Conservation (phyloP, 2,888 invertebrate species). For the Chalcosyrphus nemorum region DNA sequence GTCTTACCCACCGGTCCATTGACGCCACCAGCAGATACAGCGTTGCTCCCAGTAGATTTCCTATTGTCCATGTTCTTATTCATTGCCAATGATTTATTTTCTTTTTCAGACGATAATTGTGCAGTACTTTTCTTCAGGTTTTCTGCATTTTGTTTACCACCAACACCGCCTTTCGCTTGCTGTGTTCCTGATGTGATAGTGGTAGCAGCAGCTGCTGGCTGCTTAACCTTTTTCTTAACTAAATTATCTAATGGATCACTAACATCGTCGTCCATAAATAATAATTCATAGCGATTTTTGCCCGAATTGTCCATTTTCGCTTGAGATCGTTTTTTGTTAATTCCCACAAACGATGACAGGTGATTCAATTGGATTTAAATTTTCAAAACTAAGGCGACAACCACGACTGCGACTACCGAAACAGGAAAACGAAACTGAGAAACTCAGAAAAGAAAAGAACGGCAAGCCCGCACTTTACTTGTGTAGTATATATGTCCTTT, state of each 20-base stretch:
- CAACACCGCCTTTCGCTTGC: constrained; percentile 32
- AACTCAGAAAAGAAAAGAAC: constrained; percentile 14
- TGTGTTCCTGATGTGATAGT: constrained; percentile 65
- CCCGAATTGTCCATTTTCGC: constrained; percentile 81
- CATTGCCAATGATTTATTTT: constrained; percentile 81
- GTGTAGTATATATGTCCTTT: too few relatives aligned
- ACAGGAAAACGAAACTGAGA: constrained; percentile 67
- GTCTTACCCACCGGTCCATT: constrained; percentile 59
- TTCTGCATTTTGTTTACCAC: constrained; percentile 74
- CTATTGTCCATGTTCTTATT: constrained; percentile 80
- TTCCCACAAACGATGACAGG: constrained; percentile 60
- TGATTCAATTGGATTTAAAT: constrained; percentile 66
- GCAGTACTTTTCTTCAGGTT: constrained; percentile 57
- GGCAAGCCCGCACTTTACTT: constrained; percentile 12
- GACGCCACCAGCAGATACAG: constrained; percentile 52
- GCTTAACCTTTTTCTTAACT: constrained; percentile 79
- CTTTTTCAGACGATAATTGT: constrained; percentile 78
- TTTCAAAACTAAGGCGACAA: constrained; percentile 37
- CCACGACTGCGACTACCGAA: constrained; percentile 50
- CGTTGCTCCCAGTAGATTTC: constrained; percentile 58
- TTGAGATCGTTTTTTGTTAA: constrained; percentile 26
- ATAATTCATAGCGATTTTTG: constrained; percentile 82
- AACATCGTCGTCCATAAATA: constrained; percentile 82
- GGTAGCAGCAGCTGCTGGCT: constrained; percentile 73
- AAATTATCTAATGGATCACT: constrained; percentile 82